Base-by-base conservation (phyloP, 2,113 vertebrate species). In the Mystacornis crossleyi region DNA sequence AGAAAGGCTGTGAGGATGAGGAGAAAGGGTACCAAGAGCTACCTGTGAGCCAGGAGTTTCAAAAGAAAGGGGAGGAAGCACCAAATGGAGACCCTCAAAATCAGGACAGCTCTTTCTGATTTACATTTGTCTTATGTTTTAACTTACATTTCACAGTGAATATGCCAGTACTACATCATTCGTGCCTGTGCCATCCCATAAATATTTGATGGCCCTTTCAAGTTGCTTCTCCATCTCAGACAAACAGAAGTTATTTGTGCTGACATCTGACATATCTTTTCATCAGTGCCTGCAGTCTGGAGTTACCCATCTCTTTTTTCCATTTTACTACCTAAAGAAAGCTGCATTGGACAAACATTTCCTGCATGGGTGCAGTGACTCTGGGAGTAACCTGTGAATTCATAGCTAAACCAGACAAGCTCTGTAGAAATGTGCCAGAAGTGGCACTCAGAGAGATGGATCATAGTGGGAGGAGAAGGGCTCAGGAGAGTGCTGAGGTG, bases 141-240 rank as follows among this genome's bases (percentile, higher is more conserved):
- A 62, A 50, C 34, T 93, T 58, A 9, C 1, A 53, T 96, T 96
- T 90, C 75, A 36, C 29, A 64, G 33, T 21, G 15, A 70, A 40
- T 54, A 14, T 93, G 51, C 28, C 66, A 50, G 62, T 33, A 33
- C 40, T 34, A 42, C 82, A n/a, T 86, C 47, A 62, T 74, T 86
- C 50, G 54, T 84, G 36, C 16, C 81, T 64, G 18, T 73, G 55
- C 72, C 36, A 48, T 77, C 29, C 67, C 48, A 60, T 94, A 92
- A 93, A 94, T 97, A 92, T 96, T 94, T 94, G 61, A 94, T 95
- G 51, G 38, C 8, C 33, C 55, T 83, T 95, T 95, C 86, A 69
- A 67, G 60, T 79, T 89, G 51, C 45, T 95, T 65, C 50, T 45
- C 36, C 55, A 24, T 89, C 60, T 91, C 81, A 82, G 70, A 84